Evolutionary conservation across 1,140 invertebrate genomes (phyloP).

Genomic region (Psix sp.): DNA sequence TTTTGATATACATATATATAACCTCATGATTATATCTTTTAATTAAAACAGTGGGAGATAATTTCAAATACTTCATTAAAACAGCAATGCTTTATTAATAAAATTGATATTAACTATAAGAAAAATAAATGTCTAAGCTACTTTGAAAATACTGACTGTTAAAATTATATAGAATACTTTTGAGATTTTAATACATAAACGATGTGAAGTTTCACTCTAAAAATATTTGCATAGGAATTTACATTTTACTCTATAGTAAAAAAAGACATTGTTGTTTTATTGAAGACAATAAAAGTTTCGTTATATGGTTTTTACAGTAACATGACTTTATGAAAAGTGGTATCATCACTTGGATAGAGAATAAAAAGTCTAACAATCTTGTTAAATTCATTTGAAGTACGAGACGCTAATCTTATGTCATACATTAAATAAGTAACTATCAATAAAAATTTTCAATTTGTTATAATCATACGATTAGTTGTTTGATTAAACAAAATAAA

Average conservation of each 20-base stretch:
- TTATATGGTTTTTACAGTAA: slow-evolving; percentile 7
- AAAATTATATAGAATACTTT: slow-evolving; percentile 11
- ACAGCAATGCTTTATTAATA: slow-evolving; percentile 11
- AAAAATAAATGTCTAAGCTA: no score
- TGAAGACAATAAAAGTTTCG: slow-evolving; percentile 20
- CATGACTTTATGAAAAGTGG: slow-evolving; percentile 30
- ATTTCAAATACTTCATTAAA: slow-evolving; percentile 20
- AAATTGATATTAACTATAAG: neutral
- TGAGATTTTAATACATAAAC: no score
- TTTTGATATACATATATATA: slow-evolving; percentile 28
- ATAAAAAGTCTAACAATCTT: slow-evolving; percentile 34
- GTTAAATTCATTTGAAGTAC: slow-evolving; percentile 27
- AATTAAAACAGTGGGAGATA: slow-evolving; percentile 26
- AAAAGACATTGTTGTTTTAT: slow-evolving; percentile 43
- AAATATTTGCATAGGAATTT: neutral
- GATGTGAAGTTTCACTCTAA: neutral
- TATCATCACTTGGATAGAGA: slow-evolving; percentile 27
- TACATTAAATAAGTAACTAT: slow-evolving; percentile 37
- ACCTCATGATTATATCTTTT: slow-evolving; percentile 31
- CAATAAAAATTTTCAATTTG: slow-evolving; percentile 48
- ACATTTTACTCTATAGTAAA: no score
- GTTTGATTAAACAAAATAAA: slow-evolving; percentile 58
- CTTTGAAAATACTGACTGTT: slow-evolving; percentile 17
- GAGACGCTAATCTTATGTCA: slow-evolving; percentile 14
- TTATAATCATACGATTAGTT: slow-evolving; percentile 43